These are phyloP conservation scores for Dexiosoma caninum DNA, from an alignment of 2,888 invertebrate genomes.

Conservation along the genomic window DNA sequence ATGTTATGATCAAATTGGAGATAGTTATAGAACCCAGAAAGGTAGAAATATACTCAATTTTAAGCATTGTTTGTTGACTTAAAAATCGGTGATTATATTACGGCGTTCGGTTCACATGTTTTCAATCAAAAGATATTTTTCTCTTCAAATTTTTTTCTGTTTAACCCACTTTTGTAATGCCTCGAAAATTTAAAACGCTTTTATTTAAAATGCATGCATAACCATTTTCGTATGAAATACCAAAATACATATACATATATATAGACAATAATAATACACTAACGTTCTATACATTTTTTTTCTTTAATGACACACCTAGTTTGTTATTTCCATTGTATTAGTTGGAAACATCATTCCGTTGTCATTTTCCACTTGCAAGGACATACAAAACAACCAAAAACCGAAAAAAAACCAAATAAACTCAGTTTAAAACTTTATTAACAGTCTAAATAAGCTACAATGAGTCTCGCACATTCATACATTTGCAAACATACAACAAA, in stretches of 20 bases:
- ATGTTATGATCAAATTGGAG: no score
- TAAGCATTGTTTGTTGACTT: no score
- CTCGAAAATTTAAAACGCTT: neutral
- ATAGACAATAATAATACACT: neutral
- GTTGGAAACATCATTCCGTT: conserved; percentile 56
- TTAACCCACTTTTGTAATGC: conserved; percentile 27
- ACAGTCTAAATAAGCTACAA: conserved; percentile 56
- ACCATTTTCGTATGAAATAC: neutral
- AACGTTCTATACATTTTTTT: neutral
- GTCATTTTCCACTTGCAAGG: conserved; percentile 56
- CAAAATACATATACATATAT: neutral
- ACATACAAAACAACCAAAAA: conserved; percentile 38
- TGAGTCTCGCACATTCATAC: neutral
- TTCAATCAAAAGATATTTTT: no score
- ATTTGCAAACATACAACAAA: neutral
- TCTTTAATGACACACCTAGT: conserved; percentile 56
- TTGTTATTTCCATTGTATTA: conserved; percentile 32
- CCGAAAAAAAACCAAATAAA: neutral
- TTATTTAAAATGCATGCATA: no score
- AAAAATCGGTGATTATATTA: no score
- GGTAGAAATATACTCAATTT: no score
- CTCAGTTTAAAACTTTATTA: conserved; percentile 59
- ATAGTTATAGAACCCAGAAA: no score
- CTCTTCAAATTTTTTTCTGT: no score
- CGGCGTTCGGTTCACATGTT: no score